Evolutionary conservation across 2,797 vertebrate genomes (phyloP), one percentile per base, ranked within the genome.

Genomic region (Pangasius djambal): DNA sequence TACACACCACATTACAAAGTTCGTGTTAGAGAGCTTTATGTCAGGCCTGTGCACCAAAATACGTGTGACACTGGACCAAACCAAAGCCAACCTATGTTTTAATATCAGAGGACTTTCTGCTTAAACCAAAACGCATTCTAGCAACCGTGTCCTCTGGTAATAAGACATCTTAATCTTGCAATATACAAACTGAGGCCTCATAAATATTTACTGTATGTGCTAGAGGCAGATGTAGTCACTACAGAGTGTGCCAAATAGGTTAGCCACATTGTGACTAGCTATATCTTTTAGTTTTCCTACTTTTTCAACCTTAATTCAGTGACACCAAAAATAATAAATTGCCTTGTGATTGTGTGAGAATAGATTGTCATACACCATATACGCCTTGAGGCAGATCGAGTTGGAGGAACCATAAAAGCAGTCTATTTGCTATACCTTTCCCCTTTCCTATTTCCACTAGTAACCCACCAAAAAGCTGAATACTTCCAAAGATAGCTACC

Each of bases 401-500:
- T 87, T 87, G 88, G 88, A 93, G 91, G 89, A 94, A 91, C 91
- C 72, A 84, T 87, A 50, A 89, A 82, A 91, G 86, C 82, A 87
- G 83, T 67, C 63, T 70, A 63, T 75, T 83, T 86, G 84, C 77
- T 77, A 57, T 89, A 83, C 77, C 86, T 83, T 88, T 83, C 87
- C 79, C 79, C 65, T 57, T 83, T 85, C 44, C 50, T 55, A 48
- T 85, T 70, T 52, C 25, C 75, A 79, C 67, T 59, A 87, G 28
- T 79, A 87, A 87, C 86, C 74, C 89, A 86, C 88, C 92, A 90
- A 93, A 70, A 94, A 91, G 90, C 93, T 93, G 89, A 88, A 90
- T 91, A 82, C 89, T 82, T 95, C 94, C 95, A 96, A 96, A 96
- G 94, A 96, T 93, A 95, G 91, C 95, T 96, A 95, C 95, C 94